phyloP scores from a whole-genome alignment of 2,113 vertebrate genomes.

The Dendrocopos noguchii region DNA sequence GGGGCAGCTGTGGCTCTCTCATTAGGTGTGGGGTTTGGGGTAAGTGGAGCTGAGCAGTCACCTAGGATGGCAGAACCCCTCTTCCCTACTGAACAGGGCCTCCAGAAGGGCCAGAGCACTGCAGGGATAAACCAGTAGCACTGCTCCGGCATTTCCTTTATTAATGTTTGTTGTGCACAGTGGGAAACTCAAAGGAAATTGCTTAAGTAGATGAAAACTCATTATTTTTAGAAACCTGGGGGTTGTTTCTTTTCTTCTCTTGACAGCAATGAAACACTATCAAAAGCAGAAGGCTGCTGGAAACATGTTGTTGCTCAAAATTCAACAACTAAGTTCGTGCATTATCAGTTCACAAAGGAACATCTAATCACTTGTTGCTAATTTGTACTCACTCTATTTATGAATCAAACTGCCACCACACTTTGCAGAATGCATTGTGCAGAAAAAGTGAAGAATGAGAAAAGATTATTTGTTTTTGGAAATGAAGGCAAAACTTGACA shows the following conservation, averaged over 20 bases:
- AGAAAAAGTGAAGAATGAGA: background rate
- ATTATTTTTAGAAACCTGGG: background rate
- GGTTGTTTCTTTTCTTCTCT: background rate
- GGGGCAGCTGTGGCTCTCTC: no score
- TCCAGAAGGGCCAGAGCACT: background rate
- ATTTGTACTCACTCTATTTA: slow-evolving; percentile 32
- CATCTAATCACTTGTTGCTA: background rate
- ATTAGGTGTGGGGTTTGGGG: accelerated
- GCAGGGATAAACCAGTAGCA: accelerated
- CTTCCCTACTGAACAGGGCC: background rate
- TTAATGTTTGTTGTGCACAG: background rate
- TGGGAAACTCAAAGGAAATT: background rate
- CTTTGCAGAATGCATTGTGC: background rate
- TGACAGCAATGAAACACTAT: background rate
- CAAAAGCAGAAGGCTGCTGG: background rate
- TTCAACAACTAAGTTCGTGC: background rate
- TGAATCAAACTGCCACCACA: background rate
- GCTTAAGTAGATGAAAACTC: background rate
- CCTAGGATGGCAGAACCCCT: background rate
- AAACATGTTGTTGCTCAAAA: background rate
- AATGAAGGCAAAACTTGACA: background rate
- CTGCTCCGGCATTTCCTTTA: background rate
- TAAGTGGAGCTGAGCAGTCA: background rate
- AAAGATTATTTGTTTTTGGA: background rate
- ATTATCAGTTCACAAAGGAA: background rate